Conservation (phyloP, 2,888 invertebrate genomes). For the Tetragonisca angustula region DNA sequence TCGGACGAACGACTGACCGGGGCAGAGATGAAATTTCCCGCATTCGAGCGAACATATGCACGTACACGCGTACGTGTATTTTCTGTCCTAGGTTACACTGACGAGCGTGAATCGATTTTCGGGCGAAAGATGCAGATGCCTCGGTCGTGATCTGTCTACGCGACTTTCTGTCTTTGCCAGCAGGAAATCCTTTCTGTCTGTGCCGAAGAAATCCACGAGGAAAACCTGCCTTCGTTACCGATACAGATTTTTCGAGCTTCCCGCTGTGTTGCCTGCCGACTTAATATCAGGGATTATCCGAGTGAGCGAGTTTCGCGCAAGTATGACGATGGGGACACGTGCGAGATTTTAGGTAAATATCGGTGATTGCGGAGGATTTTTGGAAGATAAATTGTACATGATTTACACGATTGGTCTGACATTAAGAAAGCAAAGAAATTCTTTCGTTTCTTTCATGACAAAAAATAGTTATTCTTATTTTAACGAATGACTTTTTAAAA, state of each 20-base stretch:
- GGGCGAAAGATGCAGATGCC: neutral
- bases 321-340: neutral
- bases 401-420: too few species aligned
- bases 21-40: too few species aligned
- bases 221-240: neutral
- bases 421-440: too few species aligned
- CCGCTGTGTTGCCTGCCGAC: conserved; percentile 5
- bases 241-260: neutral
- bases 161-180: neutral
- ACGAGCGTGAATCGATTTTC: neutral
- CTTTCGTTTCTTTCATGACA: too few species aligned
- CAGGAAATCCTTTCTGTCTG: neutral
- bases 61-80: neutral
- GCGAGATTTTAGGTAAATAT: neutral
- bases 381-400: too few species aligned
- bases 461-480: too few species aligned
- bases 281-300: neutral
- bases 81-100: too few species aligned
- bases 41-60: neutral
- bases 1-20: neutral
- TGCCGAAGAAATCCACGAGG: conserved; percentile 1
- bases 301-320: neutral
- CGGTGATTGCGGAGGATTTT: too few species aligned
- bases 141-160: conserved; percentile 1
- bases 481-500: too few species aligned